phyloP scores from a whole-genome alignment of 2,888 invertebrate species.

The Linyphia triangularis region DNA sequence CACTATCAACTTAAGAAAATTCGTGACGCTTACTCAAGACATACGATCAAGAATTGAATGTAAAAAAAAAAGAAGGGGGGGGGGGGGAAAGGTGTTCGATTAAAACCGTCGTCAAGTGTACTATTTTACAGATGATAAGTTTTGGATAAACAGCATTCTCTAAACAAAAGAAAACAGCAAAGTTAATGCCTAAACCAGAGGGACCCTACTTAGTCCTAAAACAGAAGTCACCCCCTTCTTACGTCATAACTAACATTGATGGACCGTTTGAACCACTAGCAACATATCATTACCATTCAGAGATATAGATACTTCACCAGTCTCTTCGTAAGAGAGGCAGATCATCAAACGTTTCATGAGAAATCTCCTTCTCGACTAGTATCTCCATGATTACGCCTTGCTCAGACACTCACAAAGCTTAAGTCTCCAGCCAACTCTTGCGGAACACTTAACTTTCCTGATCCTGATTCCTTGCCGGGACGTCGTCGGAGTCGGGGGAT shows the following conservation, averaged over 20 bases:
- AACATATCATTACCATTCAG: neutral
- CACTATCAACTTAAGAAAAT: constrained; percentile 1
- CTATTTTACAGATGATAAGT: too few species aligned
- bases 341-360: too few species aligned
- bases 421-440: neutral
- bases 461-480: neutral
- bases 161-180: neutral
- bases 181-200: neutral
- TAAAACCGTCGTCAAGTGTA: neutral
- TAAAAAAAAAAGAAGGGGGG: constrained; percentile 10
- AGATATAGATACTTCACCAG: neutral
- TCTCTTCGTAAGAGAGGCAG: neutral
- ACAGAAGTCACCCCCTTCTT: neutral
- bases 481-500: neutral
- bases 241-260: neutral
- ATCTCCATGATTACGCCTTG: neutral
- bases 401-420: neutral
- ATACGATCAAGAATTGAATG: neutral
- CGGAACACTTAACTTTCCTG: neutral
- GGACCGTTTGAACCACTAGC: neutral
- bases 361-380: neutral
- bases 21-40: neutral
- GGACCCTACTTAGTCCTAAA: neutral
- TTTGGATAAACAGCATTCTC: neutral
- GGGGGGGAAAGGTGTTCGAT: neutral